Evolutionary conservation across 1,140 invertebrate genomes (phyloP).

Genomic region (Pemphigus obesinymphae): DNA sequence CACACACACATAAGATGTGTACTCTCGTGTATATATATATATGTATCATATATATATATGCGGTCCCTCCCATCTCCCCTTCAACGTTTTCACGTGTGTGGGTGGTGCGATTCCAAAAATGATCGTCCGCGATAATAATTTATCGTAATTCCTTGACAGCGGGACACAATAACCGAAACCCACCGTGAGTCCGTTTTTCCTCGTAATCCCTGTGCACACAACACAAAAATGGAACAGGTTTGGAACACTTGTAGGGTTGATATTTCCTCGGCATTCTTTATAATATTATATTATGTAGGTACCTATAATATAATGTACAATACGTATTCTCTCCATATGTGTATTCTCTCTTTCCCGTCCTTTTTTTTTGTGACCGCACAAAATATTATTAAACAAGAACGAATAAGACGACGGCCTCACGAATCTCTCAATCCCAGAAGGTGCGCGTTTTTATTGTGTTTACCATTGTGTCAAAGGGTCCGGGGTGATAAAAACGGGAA

Average conservation of each 20-base stretch:
- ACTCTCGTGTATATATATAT: neutral
- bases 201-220: conserved; percentile 36
- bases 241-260: conserved; percentile 36
- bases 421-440: conserved; percentile 38
- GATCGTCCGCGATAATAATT: conserved; percentile 29
- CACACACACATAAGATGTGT: too few relatives aligned
- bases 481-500: conserved; percentile 29
- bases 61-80: neutral
- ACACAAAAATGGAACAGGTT: conserved; percentile 38
- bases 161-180: conserved; percentile 29
- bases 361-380: conserved; percentile 37
- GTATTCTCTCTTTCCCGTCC: neutral
- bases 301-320: neutral
- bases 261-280: conserved; percentile 35
- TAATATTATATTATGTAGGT: conserved; percentile 1
- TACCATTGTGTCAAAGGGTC: conserved; percentile 24
- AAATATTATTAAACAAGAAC: conserved; percentile 40
- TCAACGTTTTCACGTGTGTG: neutral
- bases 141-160: conserved; percentile 33
- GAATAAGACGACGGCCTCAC: neutral
- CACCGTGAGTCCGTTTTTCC: conserved; percentile 13
- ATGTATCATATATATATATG: neutral
- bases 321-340: neutral
- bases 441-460: conserved; percentile 29
- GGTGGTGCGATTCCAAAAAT: conserved; percentile 37